Percentiles rank a stretch among this genome's conserved stretches.
Conservation (phyloP, 2,797 vertebrate species). For the Alectoris magna region DNA sequence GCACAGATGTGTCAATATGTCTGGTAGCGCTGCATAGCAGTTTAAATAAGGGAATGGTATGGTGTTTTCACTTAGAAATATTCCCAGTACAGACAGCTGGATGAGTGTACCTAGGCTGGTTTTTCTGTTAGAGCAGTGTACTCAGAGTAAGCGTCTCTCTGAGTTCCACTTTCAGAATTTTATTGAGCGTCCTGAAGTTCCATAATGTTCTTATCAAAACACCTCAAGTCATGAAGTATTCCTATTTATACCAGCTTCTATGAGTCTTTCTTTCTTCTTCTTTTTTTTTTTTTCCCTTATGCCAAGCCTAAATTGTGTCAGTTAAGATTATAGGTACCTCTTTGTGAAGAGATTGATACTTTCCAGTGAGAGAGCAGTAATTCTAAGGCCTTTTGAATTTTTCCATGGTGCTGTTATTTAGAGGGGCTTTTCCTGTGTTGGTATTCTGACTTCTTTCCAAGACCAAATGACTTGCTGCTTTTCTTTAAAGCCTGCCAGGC, state of each 20-base stretch:
- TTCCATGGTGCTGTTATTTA: constrained; percentile 5
- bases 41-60: neutral
- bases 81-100: neutral
- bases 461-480: neutral
- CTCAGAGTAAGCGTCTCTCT: neutral
- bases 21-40: neutral
- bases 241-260: neutral
- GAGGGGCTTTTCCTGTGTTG: neutral
- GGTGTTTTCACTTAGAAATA: neutral
- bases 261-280: neutral
- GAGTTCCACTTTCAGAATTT: neutral
- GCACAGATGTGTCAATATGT: neutral
- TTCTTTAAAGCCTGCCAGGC: neutral
- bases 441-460: neutral
- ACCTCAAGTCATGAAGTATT: constrained; percentile 6
- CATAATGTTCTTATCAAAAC: neutral
- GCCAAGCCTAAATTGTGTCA: constrained; percentile 38
- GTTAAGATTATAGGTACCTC: constrained; percentile 46
- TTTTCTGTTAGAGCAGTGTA: neutral
- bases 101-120: neutral
- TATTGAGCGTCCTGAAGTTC: constrained; percentile 37
- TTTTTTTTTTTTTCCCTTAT: neutral
- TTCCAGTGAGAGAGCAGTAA: constrained; percentile 13
- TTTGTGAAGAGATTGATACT: constrained; percentile 30
- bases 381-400: constrained; percentile 21